Conservation (phyloP, 2,888 invertebrate genomes). For the Dolomedes plantarius region DNA sequence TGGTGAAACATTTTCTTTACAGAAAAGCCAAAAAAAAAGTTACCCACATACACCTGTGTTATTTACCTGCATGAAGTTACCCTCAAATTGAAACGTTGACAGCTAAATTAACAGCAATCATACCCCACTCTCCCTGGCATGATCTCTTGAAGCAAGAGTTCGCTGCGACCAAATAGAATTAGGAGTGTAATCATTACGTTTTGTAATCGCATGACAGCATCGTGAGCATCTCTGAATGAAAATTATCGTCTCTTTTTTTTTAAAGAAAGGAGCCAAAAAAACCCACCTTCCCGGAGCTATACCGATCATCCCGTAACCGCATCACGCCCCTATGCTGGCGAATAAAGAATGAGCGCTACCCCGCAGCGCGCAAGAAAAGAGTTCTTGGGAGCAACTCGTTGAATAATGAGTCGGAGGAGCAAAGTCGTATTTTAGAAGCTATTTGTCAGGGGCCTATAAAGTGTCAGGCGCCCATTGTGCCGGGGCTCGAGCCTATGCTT, state of each 20-base stretch:
- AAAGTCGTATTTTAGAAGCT: conserved; percentile 70
- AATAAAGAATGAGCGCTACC: conserved; percentile 26
- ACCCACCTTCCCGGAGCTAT: conserved; percentile 3
- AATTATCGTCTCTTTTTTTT: conserved; percentile 15
- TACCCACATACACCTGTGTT: neutral
- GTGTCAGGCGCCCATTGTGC: conserved; percentile 69
- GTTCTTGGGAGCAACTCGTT: conserved; percentile 45
- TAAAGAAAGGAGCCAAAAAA: too few relatives aligned
- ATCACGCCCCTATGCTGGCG: conserved; percentile 16
- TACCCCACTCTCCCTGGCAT: too few relatives aligned
- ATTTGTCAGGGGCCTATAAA: conserved; percentile 70
- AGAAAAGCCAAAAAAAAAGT: too few relatives aligned
- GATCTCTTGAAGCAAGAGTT: too few relatives aligned
- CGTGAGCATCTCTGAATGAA: neutral
- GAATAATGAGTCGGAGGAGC: conserved; percentile 67
- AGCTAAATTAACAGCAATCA: neutral
- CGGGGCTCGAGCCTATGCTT: conserved; percentile 50
- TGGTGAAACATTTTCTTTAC: too few relatives aligned
- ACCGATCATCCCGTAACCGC: conserved; percentile 27
- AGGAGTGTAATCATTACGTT: conserved; percentile 20
- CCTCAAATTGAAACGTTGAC: neutral
- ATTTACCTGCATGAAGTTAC: neutral
- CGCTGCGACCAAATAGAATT: conserved; percentile 2
- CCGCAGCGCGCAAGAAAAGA: conserved; percentile 41
- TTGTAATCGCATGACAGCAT: conserved; percentile 22